phyloP scores from a whole-genome alignment of 2,113 vertebrate species.

The Peromyscus leucopus region DNA sequence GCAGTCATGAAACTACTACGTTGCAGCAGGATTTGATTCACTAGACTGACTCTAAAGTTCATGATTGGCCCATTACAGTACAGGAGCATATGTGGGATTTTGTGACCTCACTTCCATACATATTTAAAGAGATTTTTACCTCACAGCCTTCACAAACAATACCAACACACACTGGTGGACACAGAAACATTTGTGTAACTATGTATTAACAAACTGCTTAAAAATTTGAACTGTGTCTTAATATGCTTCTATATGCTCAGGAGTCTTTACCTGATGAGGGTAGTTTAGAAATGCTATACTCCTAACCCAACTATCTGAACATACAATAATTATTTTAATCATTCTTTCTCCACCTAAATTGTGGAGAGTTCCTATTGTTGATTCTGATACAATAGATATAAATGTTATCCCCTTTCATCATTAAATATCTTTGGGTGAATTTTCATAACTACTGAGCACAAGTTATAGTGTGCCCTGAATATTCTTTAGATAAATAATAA shows the following conservation, averaged over 20 bases:
- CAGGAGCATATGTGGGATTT: neutral
- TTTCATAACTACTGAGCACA: slow-evolving; percentile 79
- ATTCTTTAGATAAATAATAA: slow-evolving; percentile 78
- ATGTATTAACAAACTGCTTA: slow-evolving; percentile 82
- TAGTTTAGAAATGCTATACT: slow-evolving; percentile 82
- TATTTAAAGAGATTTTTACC: slow-evolving; percentile 27
- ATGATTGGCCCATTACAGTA: neutral
- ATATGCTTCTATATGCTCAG: slow-evolving; percentile 79
- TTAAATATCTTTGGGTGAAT: slow-evolving; percentile 80
- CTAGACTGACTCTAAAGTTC: slow-evolving; percentile 2
- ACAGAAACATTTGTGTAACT: slow-evolving; percentile 76
- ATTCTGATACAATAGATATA: slow-evolving; percentile 83
- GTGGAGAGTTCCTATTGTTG: slow-evolving; percentile 72
- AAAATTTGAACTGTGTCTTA: slow-evolving; percentile 79
- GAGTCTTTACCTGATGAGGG: slow-evolving; percentile 83
- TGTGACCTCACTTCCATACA: neutral
- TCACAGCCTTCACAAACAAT: slow-evolving; percentile 70
- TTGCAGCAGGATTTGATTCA: neutral
- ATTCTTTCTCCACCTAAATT: slow-evolving; percentile 71
- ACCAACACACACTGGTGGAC: neutral
- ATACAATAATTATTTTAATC: slow-evolving; percentile 85
- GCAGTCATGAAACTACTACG: neutral
- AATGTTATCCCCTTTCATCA: slow-evolving; percentile 76
- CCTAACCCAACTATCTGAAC: slow-evolving; percentile 78
- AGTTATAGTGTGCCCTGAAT: slow-evolving; percentile 71